phyloP scores from a whole-genome alignment of 2,113 vertebrate species.

The Nannospalax galili region DNA sequence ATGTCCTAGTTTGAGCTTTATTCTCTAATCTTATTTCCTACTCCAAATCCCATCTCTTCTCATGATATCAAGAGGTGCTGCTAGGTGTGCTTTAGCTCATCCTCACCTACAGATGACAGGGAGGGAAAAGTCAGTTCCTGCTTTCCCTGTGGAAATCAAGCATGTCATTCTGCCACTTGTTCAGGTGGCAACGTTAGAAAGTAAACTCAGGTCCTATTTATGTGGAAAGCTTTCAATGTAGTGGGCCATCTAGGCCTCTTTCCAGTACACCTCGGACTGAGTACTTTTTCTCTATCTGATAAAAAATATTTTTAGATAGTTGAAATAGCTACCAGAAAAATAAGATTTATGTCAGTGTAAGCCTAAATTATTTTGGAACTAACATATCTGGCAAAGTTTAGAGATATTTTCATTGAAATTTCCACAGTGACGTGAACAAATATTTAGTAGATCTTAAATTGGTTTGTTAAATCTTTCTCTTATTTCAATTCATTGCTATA shows the following conservation, averaged over 20 bases:
- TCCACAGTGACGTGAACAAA: neutral
- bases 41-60: neutral
- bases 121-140: slow-evolving; percentile 72
- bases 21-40: neutral
- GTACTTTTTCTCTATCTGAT: neutral
- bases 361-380: slow-evolving; percentile 37
- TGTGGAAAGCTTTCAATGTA: neutral
- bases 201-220: neutral
- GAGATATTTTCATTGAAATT: slow-evolving; percentile 37
- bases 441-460: slow-evolving; percentile 31
- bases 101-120: slow-evolving; percentile 31
- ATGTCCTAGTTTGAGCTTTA: neutral
- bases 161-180: slow-evolving; percentile 63
- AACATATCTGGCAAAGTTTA: neutral
- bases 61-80: neutral
- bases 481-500: neutral
- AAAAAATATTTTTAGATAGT: neutral
- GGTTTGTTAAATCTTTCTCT: neutral
- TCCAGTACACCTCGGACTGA: neutral
- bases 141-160: slow-evolving; percentile 81
- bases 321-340: slow-evolving; percentile 30
- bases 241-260: neutral
- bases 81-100: slow-evolving; percentile 8
- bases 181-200: slow-evolving; percentile 34
- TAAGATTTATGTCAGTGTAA: slow-evolving; percentile 10